These are phyloP conservation scores for Corythornis leucogaster DNA, from an alignment of 2,797 vertebrate species.

Conservation along the genomic window DNA sequence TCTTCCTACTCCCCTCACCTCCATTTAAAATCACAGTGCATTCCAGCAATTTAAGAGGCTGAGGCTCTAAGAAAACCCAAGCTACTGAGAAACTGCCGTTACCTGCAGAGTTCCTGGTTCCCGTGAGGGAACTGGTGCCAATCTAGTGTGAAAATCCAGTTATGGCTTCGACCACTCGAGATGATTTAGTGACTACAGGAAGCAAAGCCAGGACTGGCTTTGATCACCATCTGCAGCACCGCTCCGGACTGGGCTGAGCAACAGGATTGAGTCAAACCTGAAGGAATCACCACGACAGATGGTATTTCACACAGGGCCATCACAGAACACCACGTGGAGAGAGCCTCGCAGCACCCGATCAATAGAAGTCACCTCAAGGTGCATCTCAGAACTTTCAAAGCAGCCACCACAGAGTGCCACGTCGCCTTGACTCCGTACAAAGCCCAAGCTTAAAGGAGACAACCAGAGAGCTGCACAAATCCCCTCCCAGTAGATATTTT, in stretches of 20 bases:
- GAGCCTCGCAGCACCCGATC: neutral
- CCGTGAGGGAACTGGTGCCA: neutral
- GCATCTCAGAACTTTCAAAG: too few species aligned
- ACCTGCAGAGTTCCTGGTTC: neutral
- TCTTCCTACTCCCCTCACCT: neutral
- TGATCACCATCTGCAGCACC: accelerated
- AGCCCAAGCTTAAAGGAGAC: neutral
- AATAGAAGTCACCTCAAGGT: neutral
- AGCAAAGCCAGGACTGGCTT: neutral
- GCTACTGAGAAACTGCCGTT: accelerated
- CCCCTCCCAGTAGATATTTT: neutral
- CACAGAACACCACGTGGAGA: neutral
- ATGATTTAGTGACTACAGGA: neutral
- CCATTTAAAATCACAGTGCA: accelerated
- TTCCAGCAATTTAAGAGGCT: accelerated
- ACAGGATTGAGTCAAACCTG: neutral
- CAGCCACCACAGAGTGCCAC: neutral
- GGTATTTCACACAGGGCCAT: neutral
- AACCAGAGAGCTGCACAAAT: neutral
- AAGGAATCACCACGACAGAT: neutral
- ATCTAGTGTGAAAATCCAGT: neutral
- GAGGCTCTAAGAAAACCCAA: neutral
- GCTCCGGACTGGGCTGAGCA: neutral
- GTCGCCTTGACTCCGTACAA: neutral
- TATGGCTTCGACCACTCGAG: neutral